Conservation (phyloP, 2,113 vertebrate species). For the Notarius lentiginosus region DNA sequence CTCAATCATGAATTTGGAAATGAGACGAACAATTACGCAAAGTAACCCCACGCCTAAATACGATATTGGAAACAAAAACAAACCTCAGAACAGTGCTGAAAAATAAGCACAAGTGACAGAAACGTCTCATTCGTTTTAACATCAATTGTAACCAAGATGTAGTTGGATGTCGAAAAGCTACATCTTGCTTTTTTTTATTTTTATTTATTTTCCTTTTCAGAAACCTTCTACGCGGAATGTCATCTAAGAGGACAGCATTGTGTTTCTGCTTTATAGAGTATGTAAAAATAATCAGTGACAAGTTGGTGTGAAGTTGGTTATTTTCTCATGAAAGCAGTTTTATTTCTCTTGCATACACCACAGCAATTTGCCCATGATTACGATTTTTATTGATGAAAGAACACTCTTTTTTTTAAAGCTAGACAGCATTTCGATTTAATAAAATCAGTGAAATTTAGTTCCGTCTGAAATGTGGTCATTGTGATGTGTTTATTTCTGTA, state of each 20-base stretch:
- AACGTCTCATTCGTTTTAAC: neutral
- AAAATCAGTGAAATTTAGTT: too few relatives aligned
- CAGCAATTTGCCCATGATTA: neutral
- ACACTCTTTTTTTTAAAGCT: too few relatives aligned
- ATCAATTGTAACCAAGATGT: neutral
- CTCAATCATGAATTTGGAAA: neutral
- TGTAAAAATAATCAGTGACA: neutral
- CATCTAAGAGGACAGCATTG: neutral
- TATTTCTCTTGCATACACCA: neutral
- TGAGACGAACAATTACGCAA: neutral
- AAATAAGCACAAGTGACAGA: neutral
- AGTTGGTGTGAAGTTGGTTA: neutral
- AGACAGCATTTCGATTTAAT: too few relatives aligned
- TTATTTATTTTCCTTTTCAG: neutral
- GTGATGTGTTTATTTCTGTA: too few relatives aligned
- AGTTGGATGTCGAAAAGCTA: neutral
- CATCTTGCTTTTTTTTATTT: neutral
- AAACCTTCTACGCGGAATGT: neutral
- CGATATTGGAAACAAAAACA: constrained; percentile 1
- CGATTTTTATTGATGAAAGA: neutral
- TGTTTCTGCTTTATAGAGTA: neutral
- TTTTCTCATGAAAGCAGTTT: neutral
- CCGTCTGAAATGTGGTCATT: too few relatives aligned
- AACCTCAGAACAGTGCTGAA: neutral
- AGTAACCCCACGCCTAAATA: neutral